Evolutionary conservation across 2,888 invertebrate genomes (phyloP), one percentile per base, ranked within the genome.

Genomic region (Ophion costatus): DNA sequence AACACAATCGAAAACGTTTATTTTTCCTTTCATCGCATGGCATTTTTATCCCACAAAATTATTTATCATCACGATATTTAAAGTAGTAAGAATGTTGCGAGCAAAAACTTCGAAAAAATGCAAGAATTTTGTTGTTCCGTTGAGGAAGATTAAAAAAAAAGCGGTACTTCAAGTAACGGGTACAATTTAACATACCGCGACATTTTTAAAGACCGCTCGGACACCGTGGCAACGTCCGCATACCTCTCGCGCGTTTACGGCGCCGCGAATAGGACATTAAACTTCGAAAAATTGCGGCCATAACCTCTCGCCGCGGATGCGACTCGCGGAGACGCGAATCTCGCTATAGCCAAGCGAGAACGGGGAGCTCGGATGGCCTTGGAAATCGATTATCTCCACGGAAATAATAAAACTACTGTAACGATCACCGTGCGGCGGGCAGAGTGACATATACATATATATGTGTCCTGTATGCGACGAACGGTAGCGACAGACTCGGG

Each of bases 351-450:
- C 42, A 64, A 59, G 66, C 24, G 24, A 66, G 56, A 70, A 56
- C 57, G 22, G 75, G 51, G 33, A 17, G 59, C 51, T 51, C 51
- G 51, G 51, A 51, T 63, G 80, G 71, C 83, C 80, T 84, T 77
- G 75, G 71, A 71, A 80, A 84, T 80, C 67, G 67, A 84, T 84
- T 84, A 84, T 84, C 83, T 84, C 71, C 76, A 67, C 80, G 67
- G 77, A 66, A 76, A 75, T 56, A 73, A 57, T 73, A 80, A 79
- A 75, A 14, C 51, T 51, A 77, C 76, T 67, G 71, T 80, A 80
- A 80, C 77, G 66, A 84, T 73, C 67, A 76, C 42, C 51, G 67
- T 71, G 70, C 45, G 33, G 45, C n/a, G 69, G 38, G 51, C 6
- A 22, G 14, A 51, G 51, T 51, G 17, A 14, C 14, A 17, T 14